These are phyloP conservation scores for Porites lutea DNA, from an alignment of 64 coral and sea anemone genomes.

Conservation along the genomic window DNA sequence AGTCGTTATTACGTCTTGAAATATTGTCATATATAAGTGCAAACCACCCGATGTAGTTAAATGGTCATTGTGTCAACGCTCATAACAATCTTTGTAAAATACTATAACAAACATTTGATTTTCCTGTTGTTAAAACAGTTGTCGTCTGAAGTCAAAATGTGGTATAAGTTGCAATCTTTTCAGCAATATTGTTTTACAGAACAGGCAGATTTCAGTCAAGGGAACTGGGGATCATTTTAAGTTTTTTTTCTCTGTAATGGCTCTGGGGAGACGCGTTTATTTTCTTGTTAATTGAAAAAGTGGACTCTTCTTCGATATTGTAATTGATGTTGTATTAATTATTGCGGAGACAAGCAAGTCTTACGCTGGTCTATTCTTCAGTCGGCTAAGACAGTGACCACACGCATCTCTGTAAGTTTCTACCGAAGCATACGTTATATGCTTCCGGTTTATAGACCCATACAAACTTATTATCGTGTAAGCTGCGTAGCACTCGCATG, in stretches of 20 bases:
- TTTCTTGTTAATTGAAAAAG: not conserved
- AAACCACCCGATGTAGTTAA: not conserved
- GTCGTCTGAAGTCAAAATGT: too few species aligned
- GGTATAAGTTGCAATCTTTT: too few species aligned
- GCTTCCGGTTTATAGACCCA: too few species aligned
- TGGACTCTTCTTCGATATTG: not conserved
- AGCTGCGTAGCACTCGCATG: too few species aligned
- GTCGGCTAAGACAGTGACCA: too few species aligned
- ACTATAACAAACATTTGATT: not conserved
- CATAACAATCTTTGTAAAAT: not conserved
- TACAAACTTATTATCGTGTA: too few species aligned
- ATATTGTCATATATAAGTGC: conserved; percentile 7
- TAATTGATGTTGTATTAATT: not conserved
- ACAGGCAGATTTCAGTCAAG: too few species aligned
- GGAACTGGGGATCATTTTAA: not conserved
- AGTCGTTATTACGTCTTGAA: not conserved
- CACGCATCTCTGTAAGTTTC: too few species aligned
- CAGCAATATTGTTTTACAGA: too few species aligned
- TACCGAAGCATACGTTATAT: too few species aligned
- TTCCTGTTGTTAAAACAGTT: not conserved
- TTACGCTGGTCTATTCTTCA: too few species aligned
- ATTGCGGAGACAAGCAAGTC: too few species aligned
- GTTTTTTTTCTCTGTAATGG: not conserved
- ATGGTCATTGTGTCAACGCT: not conserved
- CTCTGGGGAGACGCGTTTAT: not conserved